Evolutionary conservation across 1,140 invertebrate genomes (phyloP), one percentile per base, ranked within the genome.

Genomic region (Neomicropteryx cornuta): DNA sequence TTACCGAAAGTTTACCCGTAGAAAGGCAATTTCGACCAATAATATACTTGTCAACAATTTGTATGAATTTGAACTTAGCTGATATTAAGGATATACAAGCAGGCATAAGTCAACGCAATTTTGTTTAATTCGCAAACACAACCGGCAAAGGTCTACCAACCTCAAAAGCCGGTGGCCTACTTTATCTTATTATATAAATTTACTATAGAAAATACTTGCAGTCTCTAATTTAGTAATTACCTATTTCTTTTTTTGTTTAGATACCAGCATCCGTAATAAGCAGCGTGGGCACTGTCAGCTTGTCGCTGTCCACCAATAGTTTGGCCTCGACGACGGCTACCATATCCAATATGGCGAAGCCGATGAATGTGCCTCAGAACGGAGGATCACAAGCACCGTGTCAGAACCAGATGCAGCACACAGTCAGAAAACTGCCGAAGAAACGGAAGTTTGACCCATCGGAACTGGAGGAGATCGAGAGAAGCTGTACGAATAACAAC

Each of bases 391-490:
- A 49, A 19, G 55, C 50, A 29, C 44, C 43, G 2, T 38, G 45
- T n/a, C 55, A 57, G 36, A 38, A 54, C 11, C 45, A 52, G n/a
- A 41, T 48, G 33, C 62, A 65, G 36, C 59, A 57, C 28, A 45
- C 56, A 10, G 70, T 72, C 4, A 58, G 77, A 33, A 86, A 83
- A 58, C 71, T 90, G 62, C 87, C 87, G 41, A 91, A 90, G 62
- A 91, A 91, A 63, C 71, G 87, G 42, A 90, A 90, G 66, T 89
- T 85, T 52, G 79, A 87, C 70, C 83, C 80, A 41, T 79, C 83
- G 17, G 83, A 87, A 58, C 62, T 87, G 37, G 86, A 89, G 60
- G 81, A 86, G 48, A 61, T 66, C 4, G 61, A 66, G 29, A 52
- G 60, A 24, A 67, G 50, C 29, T 66, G 58, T 38, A 42, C 51